Evolutionary conservation across 53 echinoderm and acorn worm species (phyloP).

Genomic region (Holothuria scabra): DNA sequence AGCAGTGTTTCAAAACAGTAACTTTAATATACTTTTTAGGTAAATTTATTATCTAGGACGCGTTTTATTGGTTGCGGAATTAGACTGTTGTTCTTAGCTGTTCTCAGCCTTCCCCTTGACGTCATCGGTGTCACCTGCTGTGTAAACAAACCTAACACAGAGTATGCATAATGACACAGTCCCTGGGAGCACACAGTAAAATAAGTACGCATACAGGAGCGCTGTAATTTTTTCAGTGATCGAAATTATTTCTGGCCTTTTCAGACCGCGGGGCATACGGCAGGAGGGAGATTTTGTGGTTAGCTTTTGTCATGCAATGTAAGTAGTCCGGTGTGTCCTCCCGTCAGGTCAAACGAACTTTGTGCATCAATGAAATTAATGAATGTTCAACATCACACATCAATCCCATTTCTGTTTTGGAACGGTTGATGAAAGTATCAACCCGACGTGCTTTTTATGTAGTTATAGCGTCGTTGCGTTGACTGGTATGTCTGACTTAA

Average conservation of each 20-base stretch:
- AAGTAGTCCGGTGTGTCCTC: constrained; percentile 34
- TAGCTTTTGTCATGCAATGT: constrained; percentile 51
- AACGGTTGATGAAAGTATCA: no score
- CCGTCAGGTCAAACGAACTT: constrained; percentile 17
- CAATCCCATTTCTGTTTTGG: no score
- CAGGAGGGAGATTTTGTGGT: constrained; percentile 51
- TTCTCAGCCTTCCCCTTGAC: constrained; percentile 83
- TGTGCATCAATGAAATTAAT: constrained; percentile 15
- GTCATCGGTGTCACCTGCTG: constrained; percentile 91
- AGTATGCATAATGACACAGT: constrained; percentile 41
- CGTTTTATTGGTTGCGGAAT: constrained; percentile 55
- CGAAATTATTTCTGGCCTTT: constrained; percentile 51
- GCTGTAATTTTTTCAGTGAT: constrained; percentile 22
- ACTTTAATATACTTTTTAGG: constrained; percentile 35
- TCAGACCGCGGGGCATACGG: constrained; percentile 48
- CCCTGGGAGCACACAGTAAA: constrained; percentile 48
- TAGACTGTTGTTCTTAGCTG: constrained; percentile 89
- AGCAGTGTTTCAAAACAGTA: constrained; percentile 1
- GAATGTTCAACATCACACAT: no score
- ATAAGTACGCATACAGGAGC: constrained; percentile 37
- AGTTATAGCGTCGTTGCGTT: no score
- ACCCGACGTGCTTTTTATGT: no score
- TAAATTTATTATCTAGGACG: constrained; percentile 37
- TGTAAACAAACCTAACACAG: constrained; percentile 84
- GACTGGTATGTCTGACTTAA: no score